These are phyloP conservation scores for Artibeus lituratus DNA, from an alignment of 2,797 vertebrate species.

Conservation along the genomic window DNA sequence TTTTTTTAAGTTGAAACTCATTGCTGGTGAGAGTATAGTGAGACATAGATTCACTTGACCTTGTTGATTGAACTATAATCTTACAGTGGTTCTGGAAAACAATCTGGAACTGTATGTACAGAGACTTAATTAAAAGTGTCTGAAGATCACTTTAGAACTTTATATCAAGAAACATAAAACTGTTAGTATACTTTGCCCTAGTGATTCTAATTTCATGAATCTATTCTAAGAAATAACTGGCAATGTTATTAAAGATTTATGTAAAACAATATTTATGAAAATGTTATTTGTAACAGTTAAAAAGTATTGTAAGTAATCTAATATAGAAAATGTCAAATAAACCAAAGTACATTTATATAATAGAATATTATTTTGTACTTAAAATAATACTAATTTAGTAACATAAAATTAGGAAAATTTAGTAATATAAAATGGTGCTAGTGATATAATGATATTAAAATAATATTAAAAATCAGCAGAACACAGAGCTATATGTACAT, in stretches of 20 bases:
- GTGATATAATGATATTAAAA: not conserved
- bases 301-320: not conserved
- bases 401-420: not conserved
- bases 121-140: not conserved
- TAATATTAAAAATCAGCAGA: not conserved
- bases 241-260: constrained; percentile 41
- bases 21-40: not conserved
- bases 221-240: constrained; percentile 38
- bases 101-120: not conserved
- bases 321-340: not conserved
- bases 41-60: not conserved
- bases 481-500: not conserved
- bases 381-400: not conserved
- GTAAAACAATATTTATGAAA: constrained; percentile 15
- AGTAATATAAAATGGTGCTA: not conserved
- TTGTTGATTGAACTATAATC: not conserved
- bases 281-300: not conserved
- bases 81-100: constrained; percentile 7
- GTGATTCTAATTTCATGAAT: not conserved
- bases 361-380: constrained; percentile 8
- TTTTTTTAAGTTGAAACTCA: not conserved
- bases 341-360: not conserved
- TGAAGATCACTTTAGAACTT: not conserved
- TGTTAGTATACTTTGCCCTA: not conserved
- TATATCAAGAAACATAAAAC: constrained; percentile 9